Percentiles rank a stretch among this genome's conserved stretches.
These are phyloP conservation scores for Yponomeuta evonymella DNA, from an alignment of 2,888 invertebrate genomes.

Conservation along the genomic window DNA sequence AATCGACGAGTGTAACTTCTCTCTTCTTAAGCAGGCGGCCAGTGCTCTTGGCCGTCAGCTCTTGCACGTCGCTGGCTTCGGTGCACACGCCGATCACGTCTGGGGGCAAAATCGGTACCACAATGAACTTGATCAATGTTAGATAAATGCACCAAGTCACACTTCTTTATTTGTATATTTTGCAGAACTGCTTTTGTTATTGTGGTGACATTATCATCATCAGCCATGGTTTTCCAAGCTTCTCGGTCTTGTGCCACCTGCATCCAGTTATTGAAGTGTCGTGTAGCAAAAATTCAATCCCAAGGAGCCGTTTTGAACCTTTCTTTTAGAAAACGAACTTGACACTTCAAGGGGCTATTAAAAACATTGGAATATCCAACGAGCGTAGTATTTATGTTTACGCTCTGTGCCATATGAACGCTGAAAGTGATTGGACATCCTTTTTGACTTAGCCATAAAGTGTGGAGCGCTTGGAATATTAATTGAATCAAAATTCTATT, in stretches of 20 bases:
- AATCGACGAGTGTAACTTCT: conserved; percentile 91
- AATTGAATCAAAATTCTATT: too few species aligned
- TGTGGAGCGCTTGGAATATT: too few species aligned
- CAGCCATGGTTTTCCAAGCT: too few species aligned
- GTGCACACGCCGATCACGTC: conserved; percentile 95
- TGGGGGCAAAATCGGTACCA: conserved; percentile 42
- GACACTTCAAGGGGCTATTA: too few species aligned
- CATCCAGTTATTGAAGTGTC: neutral
- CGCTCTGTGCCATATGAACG: too few species aligned
- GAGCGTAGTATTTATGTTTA: too few species aligned
- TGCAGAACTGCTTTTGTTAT: neutral
- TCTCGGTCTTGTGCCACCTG: too few species aligned
- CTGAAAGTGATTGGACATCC: too few species aligned
- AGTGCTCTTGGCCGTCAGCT: conserved; percentile 82
- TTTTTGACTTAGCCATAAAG: too few species aligned
- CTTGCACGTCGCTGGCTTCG: conserved; percentile 80
- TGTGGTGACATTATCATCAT: too few species aligned
- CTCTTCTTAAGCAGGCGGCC: conserved; percentile 92
- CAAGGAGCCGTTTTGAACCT: neutral
- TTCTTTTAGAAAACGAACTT: neutral
- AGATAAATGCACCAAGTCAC: too few species aligned
- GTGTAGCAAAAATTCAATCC: neutral
- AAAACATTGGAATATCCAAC: too few species aligned
- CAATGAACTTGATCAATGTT: neutral
- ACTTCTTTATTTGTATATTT: neutral